phyloP scores from a whole-genome alignment of 2,113 vertebrate genomes.

The Mixornis gularis region DNA sequence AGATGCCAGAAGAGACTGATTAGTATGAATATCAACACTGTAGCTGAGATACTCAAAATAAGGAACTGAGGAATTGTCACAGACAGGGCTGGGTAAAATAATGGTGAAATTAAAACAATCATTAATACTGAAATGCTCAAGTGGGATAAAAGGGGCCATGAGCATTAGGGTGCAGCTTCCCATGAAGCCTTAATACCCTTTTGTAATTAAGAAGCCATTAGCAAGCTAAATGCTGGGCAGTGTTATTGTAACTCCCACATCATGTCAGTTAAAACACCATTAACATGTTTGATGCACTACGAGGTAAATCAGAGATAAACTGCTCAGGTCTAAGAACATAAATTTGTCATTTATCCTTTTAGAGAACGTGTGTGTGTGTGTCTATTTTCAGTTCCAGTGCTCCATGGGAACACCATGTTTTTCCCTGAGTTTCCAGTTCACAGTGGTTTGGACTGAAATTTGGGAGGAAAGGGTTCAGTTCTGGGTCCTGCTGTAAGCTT shows the following conservation, averaged over 20 bases:
- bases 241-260: not conserved
- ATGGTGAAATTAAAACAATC: not conserved
- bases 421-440: not conserved
- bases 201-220: conserved; percentile 31
- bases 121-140: not conserved
- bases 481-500: not conserved
- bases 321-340: not conserved
- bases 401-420: not conserved
- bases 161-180: not conserved
- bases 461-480: not conserved
- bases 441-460: not conserved
- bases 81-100: not conserved
- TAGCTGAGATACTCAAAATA: not conserved
- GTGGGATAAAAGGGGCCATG: not conserved
- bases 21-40: not conserved
- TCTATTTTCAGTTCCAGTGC: not conserved
- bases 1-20: not conserved
- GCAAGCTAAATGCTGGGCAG: not conserved
- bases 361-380: not conserved
- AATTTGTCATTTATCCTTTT: not conserved
- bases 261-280: not conserved
- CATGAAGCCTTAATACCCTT: not conserved
- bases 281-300: not conserved
- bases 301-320: not conserved
- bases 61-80: not conserved